phyloP scores from a whole-genome alignment of 2,888 invertebrate genomes.

The Aporophyla nigra region DNA sequence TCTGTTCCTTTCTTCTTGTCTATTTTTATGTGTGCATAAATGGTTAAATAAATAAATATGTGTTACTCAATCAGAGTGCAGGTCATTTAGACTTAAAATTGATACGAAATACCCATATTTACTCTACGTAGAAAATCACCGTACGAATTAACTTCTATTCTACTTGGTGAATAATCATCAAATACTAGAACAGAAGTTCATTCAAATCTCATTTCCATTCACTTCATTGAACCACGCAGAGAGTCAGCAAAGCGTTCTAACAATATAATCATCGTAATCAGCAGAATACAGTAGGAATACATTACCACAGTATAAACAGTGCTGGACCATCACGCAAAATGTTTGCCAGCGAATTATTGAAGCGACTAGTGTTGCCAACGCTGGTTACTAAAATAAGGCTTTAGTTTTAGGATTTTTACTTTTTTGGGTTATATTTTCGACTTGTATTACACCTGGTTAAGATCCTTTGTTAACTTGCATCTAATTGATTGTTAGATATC shows the following conservation, averaged over 20 bases:
- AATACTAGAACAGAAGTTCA: conserved; percentile 10
- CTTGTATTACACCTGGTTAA: not conserved
- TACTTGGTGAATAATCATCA: not conserved
- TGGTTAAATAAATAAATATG: too few relatives aligned
- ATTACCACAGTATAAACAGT: conserved; percentile 67
- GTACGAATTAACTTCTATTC: too few relatives aligned
- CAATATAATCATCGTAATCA: conserved; percentile 62
- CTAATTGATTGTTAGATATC: too few relatives aligned
- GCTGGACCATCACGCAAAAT: conserved; percentile 65
- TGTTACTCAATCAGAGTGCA: not conserved
- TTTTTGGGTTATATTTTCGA: not conserved
- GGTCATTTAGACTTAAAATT: not conserved
- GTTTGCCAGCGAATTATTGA: conserved; percentile 77
- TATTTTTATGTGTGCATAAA: too few relatives aligned
- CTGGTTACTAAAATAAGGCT: not conserved
- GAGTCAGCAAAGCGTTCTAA: conserved; percentile 44
- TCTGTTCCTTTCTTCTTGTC: too few relatives aligned
- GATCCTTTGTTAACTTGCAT: too few relatives aligned
- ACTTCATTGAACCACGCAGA: conserved; percentile 20
- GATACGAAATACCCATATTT: not conserved
- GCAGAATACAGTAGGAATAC: conserved; percentile 62
- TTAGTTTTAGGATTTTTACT: not conserved
- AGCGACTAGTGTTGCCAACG: conserved; percentile 68
- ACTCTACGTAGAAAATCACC: not conserved
- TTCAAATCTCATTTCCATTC: conserved; percentile 35